These are phyloP conservation scores for Anoplophora glabripennis DNA, from an alignment of 1,140 invertebrate genomes.

Conservation along the genomic window DNA sequence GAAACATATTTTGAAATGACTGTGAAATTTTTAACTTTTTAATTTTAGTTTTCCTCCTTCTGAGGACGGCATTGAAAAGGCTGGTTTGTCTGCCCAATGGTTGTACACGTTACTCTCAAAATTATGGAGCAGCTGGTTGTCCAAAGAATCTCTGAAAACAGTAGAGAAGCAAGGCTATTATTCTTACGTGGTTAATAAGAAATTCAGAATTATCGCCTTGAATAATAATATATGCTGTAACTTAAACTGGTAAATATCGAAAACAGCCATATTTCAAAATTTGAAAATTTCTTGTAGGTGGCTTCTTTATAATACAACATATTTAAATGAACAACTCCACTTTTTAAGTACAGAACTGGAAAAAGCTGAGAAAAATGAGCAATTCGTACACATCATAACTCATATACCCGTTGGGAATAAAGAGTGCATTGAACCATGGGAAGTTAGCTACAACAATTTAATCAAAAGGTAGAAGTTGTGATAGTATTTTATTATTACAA, in stretches of 20 bases:
- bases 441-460: constrained; percentile 60
- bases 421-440: constrained; percentile 67
- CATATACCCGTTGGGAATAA: constrained; percentile 75
- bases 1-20: too few relatives aligned
- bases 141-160: constrained; percentile 58
- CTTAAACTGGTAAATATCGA: constrained; percentile 64
- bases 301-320: constrained; percentile 58
- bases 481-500: too few relatives aligned
- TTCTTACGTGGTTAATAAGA: constrained; percentile 59
- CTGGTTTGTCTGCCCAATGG: constrained; percentile 52
- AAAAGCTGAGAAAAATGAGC: constrained; percentile 64
- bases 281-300: constrained; percentile 49
- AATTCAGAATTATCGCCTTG: constrained; percentile 67
- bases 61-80: constrained; percentile 2
- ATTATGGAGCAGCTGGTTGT: constrained; percentile 62
- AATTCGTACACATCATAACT: constrained; percentile 78
- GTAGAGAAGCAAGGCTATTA: constrained; percentile 68
- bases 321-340: constrained; percentile 65
- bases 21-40: too few relatives aligned
- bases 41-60: constrained; percentile 20
- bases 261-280: too few relatives aligned
- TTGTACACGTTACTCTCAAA: constrained; percentile 62
- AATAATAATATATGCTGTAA: constrained; percentile 74
- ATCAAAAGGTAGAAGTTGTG: constrained; percentile 50
- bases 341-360: constrained; percentile 71